Evolutionary conservation across 53 echinoderm and acorn worm genomes (phyloP), one percentile per base, ranked within the genome.

Genomic region (Arbacia lixula): DNA sequence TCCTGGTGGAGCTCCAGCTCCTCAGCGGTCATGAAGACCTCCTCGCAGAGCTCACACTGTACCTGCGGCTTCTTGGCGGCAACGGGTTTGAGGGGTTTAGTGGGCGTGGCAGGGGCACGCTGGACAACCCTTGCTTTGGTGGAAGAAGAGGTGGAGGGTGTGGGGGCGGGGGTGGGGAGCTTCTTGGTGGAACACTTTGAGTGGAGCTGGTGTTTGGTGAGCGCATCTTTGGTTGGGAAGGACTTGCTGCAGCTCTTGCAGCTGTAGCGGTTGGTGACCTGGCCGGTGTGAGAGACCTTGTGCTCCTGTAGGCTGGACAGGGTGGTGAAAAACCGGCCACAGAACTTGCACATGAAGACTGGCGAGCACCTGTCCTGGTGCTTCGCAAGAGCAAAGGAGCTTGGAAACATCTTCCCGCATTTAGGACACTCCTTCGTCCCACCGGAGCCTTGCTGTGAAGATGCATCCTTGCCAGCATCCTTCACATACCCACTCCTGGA

Each of bases 301-400:
- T 46, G 46, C 14, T 77, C 77, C 4, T 56, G 14, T 16, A 77
- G 39, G 39, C 57, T 77, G 10, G 21, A 21, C 1, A 16, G 37
- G 8, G 36, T 77, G 22, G 77, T 77, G 28, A 58, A 77, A 39
- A 77, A 77, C 19, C 77, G 57, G 38, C 58, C 36, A 27, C 77
- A 77, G 9, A 25, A 38, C 24, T 24, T 36, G 60, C 77, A 77
- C 77, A 77, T 77, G 40, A 77, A 77, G 30, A 77, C 77, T 25
- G 56, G 57, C 2, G 77, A 37, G n/a, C n/a, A n/a, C n/a, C n/a
- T n/a, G 39, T 77, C 58, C 40, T 77, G 5, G 38, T 77, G 77
- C 22, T 33, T 77, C 60, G 36, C 40, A 3, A 56, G 58, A 8
- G 56, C 77, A 9, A 25, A 9, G 30, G 38, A 35, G 60, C 26